Conservation (phyloP, 2,888 invertebrate species). For the Leptogaster cylindrica region DNA sequence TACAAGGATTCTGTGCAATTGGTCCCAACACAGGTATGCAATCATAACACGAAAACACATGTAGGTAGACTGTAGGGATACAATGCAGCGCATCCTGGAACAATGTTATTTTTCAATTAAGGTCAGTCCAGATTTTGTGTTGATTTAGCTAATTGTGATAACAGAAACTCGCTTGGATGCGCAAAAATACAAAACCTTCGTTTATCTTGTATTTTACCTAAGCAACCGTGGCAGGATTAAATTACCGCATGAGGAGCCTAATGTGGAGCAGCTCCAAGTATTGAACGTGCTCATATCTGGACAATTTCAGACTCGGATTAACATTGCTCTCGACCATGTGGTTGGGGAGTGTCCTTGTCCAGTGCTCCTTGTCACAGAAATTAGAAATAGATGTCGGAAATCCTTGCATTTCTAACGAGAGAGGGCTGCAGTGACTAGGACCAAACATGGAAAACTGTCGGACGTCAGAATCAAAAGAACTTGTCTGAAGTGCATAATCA, state of each 20-base stretch:
- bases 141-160: slow-evolving; percentile 38
- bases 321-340: no score
- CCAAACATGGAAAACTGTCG: no score
- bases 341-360: no score
- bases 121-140: slow-evolving; percentile 37
- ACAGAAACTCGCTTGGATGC: slow-evolving; percentile 16
- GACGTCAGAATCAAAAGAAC: no score
- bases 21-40: slow-evolving; percentile 18
- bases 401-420: no score
- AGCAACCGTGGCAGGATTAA: background rate
- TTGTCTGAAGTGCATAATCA: no score
- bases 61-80: slow-evolving; percentile 6
- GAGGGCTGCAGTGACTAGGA: no score
- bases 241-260: background rate
- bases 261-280: background rate
- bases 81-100: background rate
- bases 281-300: no score
- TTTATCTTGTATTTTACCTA: background rate
- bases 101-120: slow-evolving; percentile 39
- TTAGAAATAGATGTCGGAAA: no score
- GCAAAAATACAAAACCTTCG: slow-evolving; percentile 16
- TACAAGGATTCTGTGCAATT: no score
- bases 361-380: no score
- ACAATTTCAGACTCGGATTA: no score
- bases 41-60: slow-evolving; percentile 20